phyloP scores from a whole-genome alignment of 1,140 invertebrate species.

The Patella vulgata region DNA sequence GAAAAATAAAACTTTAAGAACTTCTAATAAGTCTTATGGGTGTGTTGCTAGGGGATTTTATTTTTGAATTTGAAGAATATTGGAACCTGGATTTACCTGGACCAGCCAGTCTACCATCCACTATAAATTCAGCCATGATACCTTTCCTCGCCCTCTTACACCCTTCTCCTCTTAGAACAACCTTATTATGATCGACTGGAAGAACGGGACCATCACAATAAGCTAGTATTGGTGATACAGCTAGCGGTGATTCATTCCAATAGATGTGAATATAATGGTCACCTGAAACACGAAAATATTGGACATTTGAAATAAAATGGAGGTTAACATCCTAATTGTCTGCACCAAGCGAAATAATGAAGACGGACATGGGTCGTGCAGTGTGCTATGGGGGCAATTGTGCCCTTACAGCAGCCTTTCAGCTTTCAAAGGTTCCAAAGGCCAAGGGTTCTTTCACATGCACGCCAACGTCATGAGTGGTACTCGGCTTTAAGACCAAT shows the following conservation, averaged over 20 bases:
- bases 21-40: too few species aligned
- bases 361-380: background rate
- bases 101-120: constrained; percentile 85
- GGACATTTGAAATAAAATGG: too few species aligned
- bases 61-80: too few species aligned
- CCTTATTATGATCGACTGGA: constrained; percentile 54
- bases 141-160: constrained; percentile 87
- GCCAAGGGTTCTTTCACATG: too few species aligned
- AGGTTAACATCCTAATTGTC: background rate
- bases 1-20: too few species aligned
- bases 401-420: too few species aligned
- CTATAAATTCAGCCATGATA: constrained; percentile 91
- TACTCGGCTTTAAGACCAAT: too few species aligned
- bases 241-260: constrained; percentile 72
- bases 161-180: constrained; percentile 82
- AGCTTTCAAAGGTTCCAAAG: too few species aligned
- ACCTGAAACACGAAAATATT: too few species aligned
- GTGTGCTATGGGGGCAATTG: background rate
- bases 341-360: background rate
- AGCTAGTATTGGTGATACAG: constrained; percentile 66
- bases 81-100: constrained; percentile 63
- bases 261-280: constrained; percentile 71
- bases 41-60: too few species aligned
- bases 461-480: too few species aligned
- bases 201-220: constrained; percentile 53